Percentiles rank a stretch among this genome's conserved stretches.
Conservation (phyloP, 2,888 invertebrate genomes). For the Mechanitis mazaeus region DNA sequence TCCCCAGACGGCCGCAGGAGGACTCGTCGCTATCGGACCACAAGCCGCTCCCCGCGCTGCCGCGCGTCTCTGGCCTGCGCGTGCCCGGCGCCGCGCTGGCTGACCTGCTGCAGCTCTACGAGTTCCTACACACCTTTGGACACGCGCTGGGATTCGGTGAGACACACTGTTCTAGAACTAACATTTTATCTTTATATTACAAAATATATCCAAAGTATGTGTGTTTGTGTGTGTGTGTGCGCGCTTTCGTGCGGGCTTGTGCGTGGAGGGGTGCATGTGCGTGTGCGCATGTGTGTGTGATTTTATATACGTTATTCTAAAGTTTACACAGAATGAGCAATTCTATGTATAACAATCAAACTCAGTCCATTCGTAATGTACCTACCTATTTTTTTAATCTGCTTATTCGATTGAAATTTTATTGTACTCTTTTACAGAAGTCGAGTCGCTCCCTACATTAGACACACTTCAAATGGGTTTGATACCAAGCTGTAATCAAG, state of each 20-base stretch:
- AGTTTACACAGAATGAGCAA: too few species aligned
- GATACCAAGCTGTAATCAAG: conserved; percentile 86
- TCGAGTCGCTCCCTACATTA: conserved; percentile 90
- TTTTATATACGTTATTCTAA: too few species aligned
- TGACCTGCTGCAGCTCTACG: conserved; percentile 95
- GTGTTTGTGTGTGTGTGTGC: too few species aligned
- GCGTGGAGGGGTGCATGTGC: too few species aligned
- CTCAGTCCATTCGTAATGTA: too few species aligned
- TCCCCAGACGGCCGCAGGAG: conserved; percentile 88
- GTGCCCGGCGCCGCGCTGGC: conserved; percentile 93
- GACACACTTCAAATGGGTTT: conserved; percentile 91
- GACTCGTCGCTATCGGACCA: conserved; percentile 90
- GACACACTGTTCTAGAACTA: conserved; percentile 36
- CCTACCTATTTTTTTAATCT: too few species aligned
- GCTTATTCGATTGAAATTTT: too few species aligned
- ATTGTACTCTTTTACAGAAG: conserved; percentile 72
- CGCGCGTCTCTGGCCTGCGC: conserved; percentile 86
- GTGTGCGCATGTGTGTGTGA: too few species aligned
- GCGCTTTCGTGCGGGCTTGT: too few species aligned
- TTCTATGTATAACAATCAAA: too few species aligned
- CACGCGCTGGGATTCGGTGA: conserved; percentile 95
- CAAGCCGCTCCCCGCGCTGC: conserved; percentile 81
- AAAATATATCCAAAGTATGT: too few species aligned
- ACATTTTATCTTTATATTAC: too few species aligned
- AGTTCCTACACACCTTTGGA: conserved; percentile 97